Percentiles rank a stretch among this genome's conserved stretches.
Evolutionary conservation across 2,113 vertebrate species (phyloP).

Genomic region (Sylvia atricapilla): DNA sequence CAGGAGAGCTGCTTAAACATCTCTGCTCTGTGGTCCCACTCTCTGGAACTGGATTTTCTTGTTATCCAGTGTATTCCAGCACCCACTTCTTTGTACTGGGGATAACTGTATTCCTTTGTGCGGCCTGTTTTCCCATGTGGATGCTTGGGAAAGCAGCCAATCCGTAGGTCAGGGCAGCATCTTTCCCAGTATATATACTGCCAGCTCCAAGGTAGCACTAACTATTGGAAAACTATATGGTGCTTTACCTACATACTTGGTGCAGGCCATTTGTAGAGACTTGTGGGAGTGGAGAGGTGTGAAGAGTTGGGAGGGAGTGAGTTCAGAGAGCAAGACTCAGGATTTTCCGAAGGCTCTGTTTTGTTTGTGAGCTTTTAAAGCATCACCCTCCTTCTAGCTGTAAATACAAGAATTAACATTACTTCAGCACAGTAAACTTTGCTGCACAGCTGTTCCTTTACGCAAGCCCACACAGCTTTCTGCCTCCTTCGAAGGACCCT

Average conservation of each 20-base stretch:
- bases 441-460: background rate
- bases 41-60: background rate
- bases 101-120: background rate
- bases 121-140: accelerated
- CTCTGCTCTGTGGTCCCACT: background rate
- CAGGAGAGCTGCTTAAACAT: background rate
- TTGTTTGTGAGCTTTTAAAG: background rate
- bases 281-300: accelerated
- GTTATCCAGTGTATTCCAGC: background rate
- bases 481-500: background rate
- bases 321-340: background rate
- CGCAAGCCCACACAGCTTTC: background rate
- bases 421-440: background rate
- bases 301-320: background rate
- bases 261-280: background rate
- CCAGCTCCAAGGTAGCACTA: background rate
- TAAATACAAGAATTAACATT: background rate
- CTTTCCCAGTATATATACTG: background rate
- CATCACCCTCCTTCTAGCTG: background rate
- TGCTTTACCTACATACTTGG: background rate
- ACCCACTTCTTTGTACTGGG: accelerated
- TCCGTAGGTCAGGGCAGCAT: background rate
- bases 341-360: background rate
- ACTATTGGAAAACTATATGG: background rate
- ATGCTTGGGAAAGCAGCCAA: background rate